phyloP scores from a whole-genome alignment of 1,140 invertebrate genomes.

The Condylostylus longicornis region DNA sequence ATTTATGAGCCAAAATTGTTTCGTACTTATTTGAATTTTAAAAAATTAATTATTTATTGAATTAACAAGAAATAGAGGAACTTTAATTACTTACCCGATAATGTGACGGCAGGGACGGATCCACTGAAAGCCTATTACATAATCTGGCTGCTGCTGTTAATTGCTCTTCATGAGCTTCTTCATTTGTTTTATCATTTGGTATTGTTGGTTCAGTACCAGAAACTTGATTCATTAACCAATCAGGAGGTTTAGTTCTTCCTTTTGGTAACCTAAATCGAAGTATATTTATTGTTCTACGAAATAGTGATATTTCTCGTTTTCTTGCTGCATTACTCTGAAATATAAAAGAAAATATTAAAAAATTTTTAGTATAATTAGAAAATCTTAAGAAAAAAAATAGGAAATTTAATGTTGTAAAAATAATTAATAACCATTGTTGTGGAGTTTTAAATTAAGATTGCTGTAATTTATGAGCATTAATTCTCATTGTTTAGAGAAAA shows the following conservation, averaged over 20 bases:
- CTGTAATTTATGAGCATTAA: no score
- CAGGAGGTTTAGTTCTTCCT: slow-evolving; percentile 35
- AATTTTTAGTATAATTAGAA: no score
- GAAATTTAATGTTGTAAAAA: no score
- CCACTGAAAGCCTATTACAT: slow-evolving; percentile 43
- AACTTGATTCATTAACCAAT: slow-evolving; percentile 47
- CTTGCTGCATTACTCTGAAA: no score
- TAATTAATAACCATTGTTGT: no score
- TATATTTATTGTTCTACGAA: slow-evolving; percentile 26
- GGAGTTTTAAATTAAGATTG: no score
- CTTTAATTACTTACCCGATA: slow-evolving; percentile 37
- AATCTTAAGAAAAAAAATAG: no score
- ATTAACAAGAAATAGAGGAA: not conserved
- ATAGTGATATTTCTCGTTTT: slow-evolving; percentile 27
- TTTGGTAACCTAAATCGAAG: slow-evolving; percentile 27
- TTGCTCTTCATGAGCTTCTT: slow-evolving; percentile 31
- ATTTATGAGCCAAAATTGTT: no score
- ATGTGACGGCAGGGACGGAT: slow-evolving; percentile 44
- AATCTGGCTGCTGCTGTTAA: slow-evolving; percentile 33
- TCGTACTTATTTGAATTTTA: not conserved
- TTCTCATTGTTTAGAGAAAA: no score
- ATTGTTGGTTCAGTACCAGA: slow-evolving; percentile 19
- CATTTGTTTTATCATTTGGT: slow-evolving; percentile 22
- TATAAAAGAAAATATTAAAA: no score
- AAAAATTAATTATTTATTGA: not conserved